phyloP scores from a whole-genome alignment of 2,888 invertebrate genomes.

The Nymphalis c-album region DNA sequence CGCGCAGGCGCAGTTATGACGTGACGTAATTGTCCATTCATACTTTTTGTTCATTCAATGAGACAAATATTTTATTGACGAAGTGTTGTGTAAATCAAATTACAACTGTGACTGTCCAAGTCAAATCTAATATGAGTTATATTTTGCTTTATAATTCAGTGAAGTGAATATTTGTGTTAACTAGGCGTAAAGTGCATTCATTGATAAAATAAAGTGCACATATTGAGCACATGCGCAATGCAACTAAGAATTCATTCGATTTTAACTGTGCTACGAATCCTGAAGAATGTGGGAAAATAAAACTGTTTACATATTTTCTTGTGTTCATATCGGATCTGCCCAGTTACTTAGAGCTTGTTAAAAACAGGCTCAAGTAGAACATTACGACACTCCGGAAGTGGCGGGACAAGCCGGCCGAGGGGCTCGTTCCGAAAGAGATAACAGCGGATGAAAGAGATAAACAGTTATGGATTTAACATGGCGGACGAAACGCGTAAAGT shows the following conservation, averaged over 20 bases:
- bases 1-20: conserved; percentile 76
- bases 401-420: conserved; percentile 78
- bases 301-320: conserved; percentile 46
- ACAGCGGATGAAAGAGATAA: conserved; percentile 82
- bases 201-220: conserved; percentile 70
- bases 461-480: conserved; percentile 94
- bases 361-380: conserved; percentile 75
- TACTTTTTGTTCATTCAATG: conserved; percentile 78
- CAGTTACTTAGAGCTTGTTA: conserved; percentile 47
- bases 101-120: conserved; percentile 40
- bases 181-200: conserved; percentile 65
- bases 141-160: conserved; percentile 41
- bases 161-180: conserved; percentile 47
- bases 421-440: conserved; percentile 81
- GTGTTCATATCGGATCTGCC: conserved; percentile 54
- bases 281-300: conserved; percentile 53
- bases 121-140: conserved; percentile 35
- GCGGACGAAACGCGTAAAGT: conserved; percentile 95
- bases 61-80: conserved; percentile 65
- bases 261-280: conserved; percentile 37
- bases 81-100: conserved; percentile 54
- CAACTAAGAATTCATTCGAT: conserved; percentile 54
- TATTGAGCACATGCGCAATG: conserved; percentile 74
- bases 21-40: conserved; percentile 81
- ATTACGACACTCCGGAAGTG: conserved; percentile 82